Evolutionary conservation across 2,797 vertebrate species (phyloP), one percentile per base, ranked within the genome.

Genomic region (Gobionotothen gibberifrons): DNA sequence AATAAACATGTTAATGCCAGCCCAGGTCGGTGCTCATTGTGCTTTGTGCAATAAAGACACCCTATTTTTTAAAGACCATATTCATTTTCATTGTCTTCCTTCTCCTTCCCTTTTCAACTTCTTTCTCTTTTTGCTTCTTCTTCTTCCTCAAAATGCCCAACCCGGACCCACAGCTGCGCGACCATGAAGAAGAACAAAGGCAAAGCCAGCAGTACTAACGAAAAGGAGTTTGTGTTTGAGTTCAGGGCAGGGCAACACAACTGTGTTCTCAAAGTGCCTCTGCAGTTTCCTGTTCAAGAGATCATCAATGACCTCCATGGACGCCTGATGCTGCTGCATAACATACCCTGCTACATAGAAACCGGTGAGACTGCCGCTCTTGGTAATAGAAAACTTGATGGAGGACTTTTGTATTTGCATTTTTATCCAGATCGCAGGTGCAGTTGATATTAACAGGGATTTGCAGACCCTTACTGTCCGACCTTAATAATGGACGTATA

Each of bases 281-380:
- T 99, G 56, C 92, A 87, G 77, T 97, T 99, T 78, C 97, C 97
- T 5, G 89, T 97, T 26, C 93, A 96, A 17, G 96, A 97, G 67
- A 96, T 96, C 71, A 87, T 95, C 77, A 95, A 77, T 81, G 96
- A 98, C 83, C 92, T 98, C 7, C 97, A 96, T 2, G 97, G 97
- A 26, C 94, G 96, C 7, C 90, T 99, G 22, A 96, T 98, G 96
- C 93, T 96, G 69, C 95, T 99, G 1, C 97, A 99, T 83, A 95
- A 90, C 81, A 94, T 99, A 60, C 98, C 98, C 0, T 98, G 97
- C 85, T 99, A 97, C 76, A 91, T 98, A 81, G 98, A 99, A 87
- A 92, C 94, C n/a, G 97, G 98, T 98, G 89, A 95, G 91, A 29
- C 42, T 22, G 9, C 10, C 5, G 3, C 22, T 17, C 6, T 22